A percentile compares a stretch with the other conserved stretches of the same genome.
phyloP scores from a whole-genome alignment of 2,113 vertebrate species.

The Corydoras sp. region DNA sequence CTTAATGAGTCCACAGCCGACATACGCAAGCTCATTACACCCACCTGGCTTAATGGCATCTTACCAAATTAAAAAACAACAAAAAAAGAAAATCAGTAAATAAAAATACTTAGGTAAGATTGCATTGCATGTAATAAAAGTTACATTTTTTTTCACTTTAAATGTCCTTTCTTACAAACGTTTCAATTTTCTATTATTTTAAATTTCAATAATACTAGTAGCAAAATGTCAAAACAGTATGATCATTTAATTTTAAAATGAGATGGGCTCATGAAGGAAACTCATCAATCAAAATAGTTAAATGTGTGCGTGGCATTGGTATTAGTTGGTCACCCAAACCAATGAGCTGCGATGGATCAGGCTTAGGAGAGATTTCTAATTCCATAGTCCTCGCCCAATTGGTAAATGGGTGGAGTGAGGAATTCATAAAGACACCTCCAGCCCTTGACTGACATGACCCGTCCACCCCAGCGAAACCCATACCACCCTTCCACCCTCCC shows the following conservation, averaged over 20 bases:
- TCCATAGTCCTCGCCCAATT: constrained; percentile 48
- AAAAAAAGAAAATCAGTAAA: constrained; percentile 36
- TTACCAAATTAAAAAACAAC: constrained; percentile 40
- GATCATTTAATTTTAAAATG: constrained; percentile 47
- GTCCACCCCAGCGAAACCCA: constrained; percentile 39
- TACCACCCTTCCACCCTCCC: constrained; percentile 3
- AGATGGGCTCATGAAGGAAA: constrained; percentile 62
- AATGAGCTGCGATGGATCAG: constrained; percentile 54
- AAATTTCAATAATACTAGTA: constrained; percentile 61
- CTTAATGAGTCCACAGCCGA: constrained; percentile 41
- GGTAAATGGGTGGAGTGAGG: constrained; percentile 50
- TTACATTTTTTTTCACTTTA: constrained; percentile 49
- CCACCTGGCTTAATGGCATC: constrained; percentile 48
- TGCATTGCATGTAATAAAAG: constrained; percentile 58
- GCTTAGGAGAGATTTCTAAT: constrained; percentile 51
- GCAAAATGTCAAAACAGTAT: constrained; percentile 62
- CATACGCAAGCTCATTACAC: constrained; percentile 35
- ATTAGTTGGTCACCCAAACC: constrained; percentile 44
- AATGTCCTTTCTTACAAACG: constrained; percentile 52
- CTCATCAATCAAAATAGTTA: constrained; percentile 59
- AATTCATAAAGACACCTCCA: constrained; percentile 39
- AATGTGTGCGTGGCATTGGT: constrained; percentile 59
- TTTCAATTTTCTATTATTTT: constrained; percentile 46
- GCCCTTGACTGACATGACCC: constrained; percentile 42
- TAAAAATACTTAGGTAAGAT: constrained; percentile 60